Percentiles rank a stretch among this genome's conserved stretches.
Evolutionary conservation across 2,888 invertebrate species (phyloP).

Genomic region (Orthosia gracilis): DNA sequence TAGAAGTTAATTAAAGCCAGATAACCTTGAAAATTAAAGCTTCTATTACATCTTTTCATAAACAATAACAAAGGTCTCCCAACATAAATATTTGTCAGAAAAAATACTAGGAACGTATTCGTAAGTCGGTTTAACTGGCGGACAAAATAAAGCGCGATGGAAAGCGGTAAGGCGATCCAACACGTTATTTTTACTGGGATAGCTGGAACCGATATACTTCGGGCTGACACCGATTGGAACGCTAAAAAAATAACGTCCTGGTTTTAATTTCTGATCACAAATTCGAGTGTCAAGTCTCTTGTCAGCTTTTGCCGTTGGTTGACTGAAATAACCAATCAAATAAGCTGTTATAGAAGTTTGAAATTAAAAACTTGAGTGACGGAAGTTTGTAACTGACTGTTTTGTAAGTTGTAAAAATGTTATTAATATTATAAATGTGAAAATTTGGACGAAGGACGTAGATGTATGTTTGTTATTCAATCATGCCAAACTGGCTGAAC

Average conservation of each 20-base stretch:
- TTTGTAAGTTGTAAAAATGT: too few relatives aligned
- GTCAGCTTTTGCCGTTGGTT: not conserved
- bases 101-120: conserved; percentile 1
- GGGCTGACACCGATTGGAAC: conserved; percentile 9
- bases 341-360: not conserved
- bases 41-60: conserved; percentile 1
- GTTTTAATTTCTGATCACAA: not conserved
- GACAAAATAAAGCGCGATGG: not conserved
- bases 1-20: not conserved
- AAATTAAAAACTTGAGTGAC: not conserved
- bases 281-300: not conserved
- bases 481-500: too few relatives aligned
- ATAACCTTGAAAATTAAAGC: conserved; percentile 33
- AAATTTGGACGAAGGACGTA: too few relatives aligned
- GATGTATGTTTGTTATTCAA: too few relatives aligned
- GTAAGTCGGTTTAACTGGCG: conserved; percentile 7
- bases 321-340: conserved; percentile 3
- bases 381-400: not conserved
- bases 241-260: conserved; percentile 16
- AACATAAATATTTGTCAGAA: conserved; percentile 39
- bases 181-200: conserved; percentile 37
- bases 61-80: conserved; percentile 40
- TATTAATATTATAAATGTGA: too few relatives aligned
- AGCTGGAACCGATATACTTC: conserved; percentile 26
- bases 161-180: conserved; percentile 13